Evolutionary conservation across 2,888 invertebrate genomes (phyloP), one percentile per base, ranked within the genome.

Genomic region (Coremacera marginata): DNA sequence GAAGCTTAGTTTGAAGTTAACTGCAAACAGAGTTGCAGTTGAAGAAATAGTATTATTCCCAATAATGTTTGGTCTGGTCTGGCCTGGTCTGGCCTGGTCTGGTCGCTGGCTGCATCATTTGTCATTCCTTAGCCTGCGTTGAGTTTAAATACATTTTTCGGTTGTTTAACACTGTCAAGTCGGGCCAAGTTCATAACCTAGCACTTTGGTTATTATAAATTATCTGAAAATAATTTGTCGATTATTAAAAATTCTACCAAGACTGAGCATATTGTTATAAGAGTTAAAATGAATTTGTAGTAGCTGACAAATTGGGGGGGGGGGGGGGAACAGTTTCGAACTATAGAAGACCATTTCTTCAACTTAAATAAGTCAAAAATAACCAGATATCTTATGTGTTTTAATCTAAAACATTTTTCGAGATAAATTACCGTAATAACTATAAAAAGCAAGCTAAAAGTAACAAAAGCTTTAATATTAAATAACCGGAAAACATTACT

Each of bases 121-220:
- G 51, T 73, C 73, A 73, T 73, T 19, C 52, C 63, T 51, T 34
- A 16, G 31, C 19, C 22, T 34, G 57, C 5, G 70, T 52, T n/a
- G 49, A 27, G 63, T 63, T 31, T 19, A 51, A n/a, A 22, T 27
- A 55, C n/a, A 19, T 27, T 19, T 19, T 55, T 71, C 34, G 37
- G 57, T 22, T 19, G 37, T 16, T 14, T 34, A 34, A 44, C 37
- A 4, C 25, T 55, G 22, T 34, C 16, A 71, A 60, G 44, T 44
- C 60, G n/a, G 25, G 37, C 44, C 67, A 67, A n/a, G 37, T 67
- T 67, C 37, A 44, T n/a, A 31, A 55, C 71, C 37, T 11, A 37
- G 19, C 57, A 57, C 57, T 25, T 49, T 25, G 60, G 31, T 52
- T 16, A 52, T 73, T 52, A 73, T 73, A 73, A 73, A 73, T 73